Evolutionary conservation across 2,113 vertebrate genomes (phyloP).

Genomic region (Mastomys natalensis): DNA sequence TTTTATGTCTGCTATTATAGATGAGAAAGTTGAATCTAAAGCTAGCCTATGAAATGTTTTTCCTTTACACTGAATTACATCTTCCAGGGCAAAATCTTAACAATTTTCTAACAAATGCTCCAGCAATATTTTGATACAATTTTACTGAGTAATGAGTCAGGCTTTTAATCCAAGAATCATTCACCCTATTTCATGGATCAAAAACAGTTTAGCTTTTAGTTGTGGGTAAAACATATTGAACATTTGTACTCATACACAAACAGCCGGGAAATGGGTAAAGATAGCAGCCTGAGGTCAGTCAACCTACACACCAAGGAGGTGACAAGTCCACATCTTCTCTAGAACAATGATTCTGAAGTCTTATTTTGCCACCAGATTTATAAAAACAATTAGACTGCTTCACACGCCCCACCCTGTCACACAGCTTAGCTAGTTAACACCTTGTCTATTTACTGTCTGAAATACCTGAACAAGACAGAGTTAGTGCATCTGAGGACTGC

Average conservation of each 20-base stretch:
- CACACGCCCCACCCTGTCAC: not conserved
- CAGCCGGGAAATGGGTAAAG: not conserved
- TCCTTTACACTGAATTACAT: not conserved
- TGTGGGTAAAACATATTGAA: not conserved
- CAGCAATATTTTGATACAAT: constrained; percentile 6
- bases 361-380: not conserved
- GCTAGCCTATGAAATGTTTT: not conserved
- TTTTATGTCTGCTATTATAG: not conserved
- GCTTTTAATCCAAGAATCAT: not conserved
- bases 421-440: not conserved
- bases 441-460: constrained; percentile 6
- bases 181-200: not conserved
- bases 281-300: not conserved
- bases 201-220: constrained; percentile 27
- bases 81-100: not conserved
- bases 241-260: not conserved
- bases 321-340: not conserved
- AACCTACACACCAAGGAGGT: not conserved
- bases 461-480: not conserved
- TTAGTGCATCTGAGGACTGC: not conserved
- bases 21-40: not conserved
- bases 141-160: not conserved
- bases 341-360: not conserved
- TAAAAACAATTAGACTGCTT: not conserved
- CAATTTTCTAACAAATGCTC: not conserved